Percentiles rank a stretch among this genome's conserved stretches.
Evolutionary conservation across 2,888 invertebrate species (phyloP).

Genomic region (Aromia moschata): DNA sequence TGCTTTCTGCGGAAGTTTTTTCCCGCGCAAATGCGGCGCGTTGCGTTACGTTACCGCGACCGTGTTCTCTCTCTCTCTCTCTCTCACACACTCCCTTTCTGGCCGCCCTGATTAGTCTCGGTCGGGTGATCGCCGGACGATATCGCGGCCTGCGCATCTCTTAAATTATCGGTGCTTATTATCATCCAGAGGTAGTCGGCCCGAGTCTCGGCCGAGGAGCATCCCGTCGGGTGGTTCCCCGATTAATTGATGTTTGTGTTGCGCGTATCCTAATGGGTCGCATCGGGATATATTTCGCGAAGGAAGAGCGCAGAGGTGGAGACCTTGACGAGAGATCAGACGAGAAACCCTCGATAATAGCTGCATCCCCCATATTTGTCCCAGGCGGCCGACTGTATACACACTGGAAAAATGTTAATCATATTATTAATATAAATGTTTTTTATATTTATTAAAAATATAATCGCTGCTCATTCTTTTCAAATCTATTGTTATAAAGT

Average conservation of each 20-base stretch:
- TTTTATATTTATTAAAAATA: no score
- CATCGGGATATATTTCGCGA: constrained; percentile 43
- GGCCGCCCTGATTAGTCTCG: constrained; percentile 34
- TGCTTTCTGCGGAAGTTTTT: constrained; percentile 18
- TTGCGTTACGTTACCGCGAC: no score
- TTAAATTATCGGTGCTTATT: constrained; percentile 33
- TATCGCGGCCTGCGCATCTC: constrained; percentile 28
- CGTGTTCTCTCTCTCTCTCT: no score
- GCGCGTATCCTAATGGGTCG: constrained; percentile 47
- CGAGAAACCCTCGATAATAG: background rate
- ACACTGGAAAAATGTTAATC: background rate
- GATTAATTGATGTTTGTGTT: constrained; percentile 47
- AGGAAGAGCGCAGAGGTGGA: no score
- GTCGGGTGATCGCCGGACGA: constrained; percentile 32
- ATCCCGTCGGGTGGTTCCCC: constrained; percentile 41
- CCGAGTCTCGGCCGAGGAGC: no score
- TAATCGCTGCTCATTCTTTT: no score
- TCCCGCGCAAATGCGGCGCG: constrained; percentile 19
- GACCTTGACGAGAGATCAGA: constrained; percentile 10
- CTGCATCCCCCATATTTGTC: no score
- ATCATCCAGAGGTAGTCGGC: constrained; percentile 14
- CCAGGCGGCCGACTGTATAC: background rate
- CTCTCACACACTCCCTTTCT: no score
- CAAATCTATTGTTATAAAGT: no score
- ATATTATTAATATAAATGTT: background rate